These are phyloP conservation scores for Epiblema foenella DNA, from an alignment of 2,888 invertebrate species.

Conservation along the genomic window DNA sequence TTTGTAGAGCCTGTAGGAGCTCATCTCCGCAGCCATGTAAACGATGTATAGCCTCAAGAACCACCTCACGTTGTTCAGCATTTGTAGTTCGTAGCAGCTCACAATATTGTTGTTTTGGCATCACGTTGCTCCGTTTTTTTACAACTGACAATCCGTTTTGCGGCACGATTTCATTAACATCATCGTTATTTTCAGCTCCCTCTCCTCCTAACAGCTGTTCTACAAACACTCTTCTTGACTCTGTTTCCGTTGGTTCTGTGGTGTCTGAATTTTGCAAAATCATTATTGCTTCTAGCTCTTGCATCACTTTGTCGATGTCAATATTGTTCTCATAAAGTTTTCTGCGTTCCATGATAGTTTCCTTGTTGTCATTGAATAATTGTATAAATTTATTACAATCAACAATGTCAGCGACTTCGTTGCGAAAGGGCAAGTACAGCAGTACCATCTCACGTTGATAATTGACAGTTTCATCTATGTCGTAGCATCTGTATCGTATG, in stretches of 20 bases:
- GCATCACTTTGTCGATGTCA: constrained; percentile 55
- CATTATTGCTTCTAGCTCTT: constrained; percentile 56
- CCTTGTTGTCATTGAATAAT: constrained; percentile 50
- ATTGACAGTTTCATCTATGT: constrained; percentile 56
- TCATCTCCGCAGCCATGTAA: constrained; percentile 47
- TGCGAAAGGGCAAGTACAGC: constrained; percentile 58
- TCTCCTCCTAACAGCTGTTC: constrained; percentile 49
- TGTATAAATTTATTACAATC: constrained; percentile 51
- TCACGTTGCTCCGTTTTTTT: constrained; percentile 50
- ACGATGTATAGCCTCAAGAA: constrained; percentile 49
- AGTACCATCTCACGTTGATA: constrained; percentile 62
- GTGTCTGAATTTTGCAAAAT: constrained; percentile 51
- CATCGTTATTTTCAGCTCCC: constrained; percentile 50
- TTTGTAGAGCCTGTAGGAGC: constrained; percentile 41
- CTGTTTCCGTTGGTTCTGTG: constrained; percentile 47
- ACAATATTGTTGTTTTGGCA: constrained; percentile 48
- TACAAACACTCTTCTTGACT: constrained; percentile 49
- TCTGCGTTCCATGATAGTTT: constrained; percentile 49
- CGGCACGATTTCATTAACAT: constrained; percentile 48
- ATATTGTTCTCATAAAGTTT: constrained; percentile 49
- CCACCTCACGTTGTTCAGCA: constrained; percentile 45
- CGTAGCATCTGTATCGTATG: constrained; percentile 62
- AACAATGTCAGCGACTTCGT: constrained; percentile 54
- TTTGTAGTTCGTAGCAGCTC: constrained; percentile 46
- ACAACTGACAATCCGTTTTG: constrained; percentile 48